A percentile compares a stretch with the other conserved stretches of the same genome.
Conservation (phyloP, 2,797 vertebrate genomes). For the Anguilla anguilla region DNA sequence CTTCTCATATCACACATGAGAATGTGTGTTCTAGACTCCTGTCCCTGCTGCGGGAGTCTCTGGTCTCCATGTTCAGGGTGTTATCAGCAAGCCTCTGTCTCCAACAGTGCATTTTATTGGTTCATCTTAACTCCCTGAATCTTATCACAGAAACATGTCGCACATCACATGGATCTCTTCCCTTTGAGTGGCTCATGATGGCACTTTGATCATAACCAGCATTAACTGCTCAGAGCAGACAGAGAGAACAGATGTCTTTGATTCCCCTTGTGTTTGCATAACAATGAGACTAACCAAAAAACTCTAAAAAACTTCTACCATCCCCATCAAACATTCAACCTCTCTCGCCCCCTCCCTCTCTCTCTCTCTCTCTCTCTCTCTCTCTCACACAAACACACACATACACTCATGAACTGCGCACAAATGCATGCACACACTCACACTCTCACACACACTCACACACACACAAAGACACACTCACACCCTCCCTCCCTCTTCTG, state of each 20-base stretch:
- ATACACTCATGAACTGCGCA: background rate
- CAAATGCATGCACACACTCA: background rate
- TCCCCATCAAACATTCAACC: background rate
- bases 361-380: background rate
- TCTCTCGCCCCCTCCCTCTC: background rate
- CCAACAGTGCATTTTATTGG: conserved; percentile 5
- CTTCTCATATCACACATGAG: background rate
- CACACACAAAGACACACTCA: background rate
- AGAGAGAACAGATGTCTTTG: conserved; percentile 55
- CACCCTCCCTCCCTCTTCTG: conserved; percentile 14
- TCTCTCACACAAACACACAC: background rate
- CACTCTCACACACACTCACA: background rate
- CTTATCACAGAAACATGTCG: conserved; percentile 54
- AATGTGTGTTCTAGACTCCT: background rate
- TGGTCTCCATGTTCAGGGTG: conserved; percentile 37
- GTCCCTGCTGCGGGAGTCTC: background rate
- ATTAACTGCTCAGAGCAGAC: conserved; percentile 50
- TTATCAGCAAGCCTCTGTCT: conserved; percentile 21
- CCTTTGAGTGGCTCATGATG: conserved; percentile 53
- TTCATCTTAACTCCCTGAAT: conserved; percentile 44
- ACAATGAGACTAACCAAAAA: conserved; percentile 52
- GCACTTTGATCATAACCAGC: conserved; percentile 57
- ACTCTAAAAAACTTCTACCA: conserved; percentile 19
- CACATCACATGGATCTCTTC: conserved; percentile 54
- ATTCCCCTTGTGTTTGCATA: conserved; percentile 55